A percentile compares a stretch with the other conserved stretches of the same genome.
These are phyloP conservation scores for Lamprologus ornatipinnis DNA, from an alignment of 2,113 vertebrate species.

Conservation along the genomic window DNA sequence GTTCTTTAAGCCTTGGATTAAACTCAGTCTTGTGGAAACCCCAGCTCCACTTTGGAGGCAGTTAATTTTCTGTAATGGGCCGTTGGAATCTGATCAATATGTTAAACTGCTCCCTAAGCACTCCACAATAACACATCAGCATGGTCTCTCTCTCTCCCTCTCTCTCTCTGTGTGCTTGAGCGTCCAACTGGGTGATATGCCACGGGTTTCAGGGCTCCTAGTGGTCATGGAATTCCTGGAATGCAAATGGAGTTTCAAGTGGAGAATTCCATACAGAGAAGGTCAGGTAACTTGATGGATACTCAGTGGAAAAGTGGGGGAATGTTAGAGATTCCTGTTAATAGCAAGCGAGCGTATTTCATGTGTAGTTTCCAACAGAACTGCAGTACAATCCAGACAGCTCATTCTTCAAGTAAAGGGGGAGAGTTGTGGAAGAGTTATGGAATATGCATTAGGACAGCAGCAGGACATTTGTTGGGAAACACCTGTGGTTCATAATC, in stretches of 20 bases:
- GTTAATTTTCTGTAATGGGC: conserved; percentile 25
- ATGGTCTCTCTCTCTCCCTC: not conserved
- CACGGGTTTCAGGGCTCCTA: conserved; percentile 17
- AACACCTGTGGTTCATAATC: conserved; percentile 43
- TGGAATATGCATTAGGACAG: conserved; percentile 11
- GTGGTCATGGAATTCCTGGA: conserved; percentile 50
- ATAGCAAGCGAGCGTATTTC: not conserved
- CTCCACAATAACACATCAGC: conserved; percentile 11
- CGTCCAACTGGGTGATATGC: conserved; percentile 26
- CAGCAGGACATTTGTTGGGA: conserved; percentile 3
- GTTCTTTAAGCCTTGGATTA: conserved; percentile 23
- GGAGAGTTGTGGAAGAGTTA: not conserved
- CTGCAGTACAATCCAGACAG: not conserved
- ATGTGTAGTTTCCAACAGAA: not conserved
- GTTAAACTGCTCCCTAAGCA: conserved; percentile 18
- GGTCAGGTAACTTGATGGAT: conserved; percentile 11
- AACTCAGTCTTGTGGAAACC: not conserved
- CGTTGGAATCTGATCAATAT: conserved; percentile 31
- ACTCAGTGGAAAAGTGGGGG: not conserved
- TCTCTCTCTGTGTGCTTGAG: not conserved
- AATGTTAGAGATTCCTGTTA: not conserved
- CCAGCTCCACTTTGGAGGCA: not conserved
- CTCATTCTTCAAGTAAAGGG: not conserved
- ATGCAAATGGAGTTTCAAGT: conserved; percentile 17
- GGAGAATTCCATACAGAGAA: conserved; percentile 6